phyloP scores from a whole-genome alignment of 2,797 vertebrate genomes.

The Thaleichthys pacificus region DNA sequence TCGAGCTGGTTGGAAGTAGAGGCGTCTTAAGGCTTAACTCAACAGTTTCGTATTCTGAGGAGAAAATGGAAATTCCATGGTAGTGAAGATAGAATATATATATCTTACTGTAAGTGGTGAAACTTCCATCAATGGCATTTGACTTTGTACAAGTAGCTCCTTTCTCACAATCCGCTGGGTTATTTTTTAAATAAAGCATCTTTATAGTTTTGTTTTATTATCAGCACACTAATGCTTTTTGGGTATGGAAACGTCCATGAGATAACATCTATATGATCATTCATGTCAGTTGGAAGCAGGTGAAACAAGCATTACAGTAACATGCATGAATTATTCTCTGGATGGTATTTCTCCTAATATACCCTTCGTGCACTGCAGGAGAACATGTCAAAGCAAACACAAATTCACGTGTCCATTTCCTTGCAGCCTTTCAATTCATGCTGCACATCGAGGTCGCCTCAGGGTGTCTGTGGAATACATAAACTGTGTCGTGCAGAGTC shows the following conservation, averaged over 20 bases:
- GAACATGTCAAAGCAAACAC: not conserved
- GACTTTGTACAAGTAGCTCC: not conserved
- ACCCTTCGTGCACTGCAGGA: not conserved
- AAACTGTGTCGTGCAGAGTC: too few relatives aligned
- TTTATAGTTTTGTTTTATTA: too few relatives aligned
- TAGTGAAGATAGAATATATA: too few relatives aligned
- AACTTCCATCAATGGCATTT: not conserved
- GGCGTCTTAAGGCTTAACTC: conserved; percentile 25
- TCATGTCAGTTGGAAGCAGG: not conserved
- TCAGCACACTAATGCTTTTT: too few relatives aligned
- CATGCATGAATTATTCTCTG: not conserved
- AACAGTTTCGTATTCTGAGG: not conserved
- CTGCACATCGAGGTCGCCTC: too few relatives aligned
- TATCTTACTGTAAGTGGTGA: too few relatives aligned
- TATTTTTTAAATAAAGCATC: too few relatives aligned
- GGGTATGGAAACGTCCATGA: not conserved
- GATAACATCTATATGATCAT: not conserved
- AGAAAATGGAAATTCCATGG: too few relatives aligned
- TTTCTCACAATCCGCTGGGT: too few relatives aligned
- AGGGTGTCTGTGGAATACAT: too few relatives aligned
- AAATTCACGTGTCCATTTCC: not conserved
- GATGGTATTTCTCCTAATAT: not conserved
- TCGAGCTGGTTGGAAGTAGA: conserved; percentile 41
- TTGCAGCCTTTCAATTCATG: not conserved
- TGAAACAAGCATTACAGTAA: not conserved